Evolutionary conservation across 23 tunicate genomes (phyloP).

Genomic region (Botrylloides violaceus): DNA sequence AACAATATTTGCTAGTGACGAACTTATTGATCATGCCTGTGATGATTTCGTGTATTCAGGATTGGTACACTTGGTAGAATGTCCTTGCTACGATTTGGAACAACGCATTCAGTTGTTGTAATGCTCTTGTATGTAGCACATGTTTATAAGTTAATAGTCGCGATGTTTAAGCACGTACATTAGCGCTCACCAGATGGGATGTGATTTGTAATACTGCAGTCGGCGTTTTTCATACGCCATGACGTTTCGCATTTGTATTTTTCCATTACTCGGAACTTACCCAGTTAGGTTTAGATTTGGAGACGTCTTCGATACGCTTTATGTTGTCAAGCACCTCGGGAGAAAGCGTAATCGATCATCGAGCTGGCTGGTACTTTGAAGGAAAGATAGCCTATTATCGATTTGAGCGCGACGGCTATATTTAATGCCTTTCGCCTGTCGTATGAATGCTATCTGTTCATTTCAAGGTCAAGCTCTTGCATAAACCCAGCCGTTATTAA

Average conservation of each 20-base stretch:
- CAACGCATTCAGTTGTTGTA: too few relatives aligned
- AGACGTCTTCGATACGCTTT: conserved; percentile 3
- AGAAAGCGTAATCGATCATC: conserved; percentile 26
- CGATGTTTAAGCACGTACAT: too few relatives aligned
- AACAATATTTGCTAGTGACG: too few relatives aligned
- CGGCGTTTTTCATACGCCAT: background rate
- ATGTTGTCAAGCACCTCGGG: conserved; percentile 2
- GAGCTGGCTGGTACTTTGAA: conserved; percentile 16
- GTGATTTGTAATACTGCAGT: background rate
- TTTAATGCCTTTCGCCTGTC: conserved; percentile 4
- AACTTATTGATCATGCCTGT: too few relatives aligned
- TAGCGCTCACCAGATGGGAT: conserved; percentile 2
- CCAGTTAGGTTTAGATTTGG: background rate
- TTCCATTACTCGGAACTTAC: background rate
- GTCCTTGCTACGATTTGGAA: too few relatives aligned
- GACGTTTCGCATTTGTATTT: background rate
- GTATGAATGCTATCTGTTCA: background rate
- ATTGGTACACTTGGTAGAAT: too few relatives aligned
- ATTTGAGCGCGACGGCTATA: conserved; percentile 15
- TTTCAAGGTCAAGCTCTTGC: too few relatives aligned
- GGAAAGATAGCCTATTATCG: conserved; percentile 26
- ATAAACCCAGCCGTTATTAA: too few relatives aligned
- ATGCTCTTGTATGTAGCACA: too few relatives aligned
- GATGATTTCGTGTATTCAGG: too few relatives aligned
- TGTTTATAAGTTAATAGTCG: too few relatives aligned